phyloP scores from a whole-genome alignment of 2,797 vertebrate genomes.

The Oreochromis mossambicus region DNA sequence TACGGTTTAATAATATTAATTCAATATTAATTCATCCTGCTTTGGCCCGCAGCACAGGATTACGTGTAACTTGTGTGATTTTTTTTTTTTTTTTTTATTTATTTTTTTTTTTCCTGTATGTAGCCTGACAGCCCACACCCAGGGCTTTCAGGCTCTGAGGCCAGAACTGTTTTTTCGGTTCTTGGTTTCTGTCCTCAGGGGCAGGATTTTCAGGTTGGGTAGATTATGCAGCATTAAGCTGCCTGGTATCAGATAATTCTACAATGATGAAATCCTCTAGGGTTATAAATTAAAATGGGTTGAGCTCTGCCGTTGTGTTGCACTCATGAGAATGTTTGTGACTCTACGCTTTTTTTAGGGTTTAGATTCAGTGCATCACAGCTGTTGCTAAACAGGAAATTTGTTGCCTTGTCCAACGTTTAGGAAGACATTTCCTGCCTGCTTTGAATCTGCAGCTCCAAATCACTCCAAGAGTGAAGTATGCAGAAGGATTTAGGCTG shows the following conservation, averaged over 20 bases:
- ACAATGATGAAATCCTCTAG: conserved; percentile 59
- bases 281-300: conserved; percentile 50
- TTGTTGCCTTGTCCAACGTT: background rate
- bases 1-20: conserved; percentile 13
- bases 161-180: conserved; percentile 26
- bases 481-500: conserved; percentile 13
- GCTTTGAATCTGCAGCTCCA: background rate
- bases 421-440: background rate
- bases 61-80: conserved; percentile 33
- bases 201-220: conserved; percentile 59
- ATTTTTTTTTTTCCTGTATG: background rate
- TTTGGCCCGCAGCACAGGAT: conserved; percentile 8
- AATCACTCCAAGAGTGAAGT: conserved; percentile 14
- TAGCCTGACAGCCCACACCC: background rate
- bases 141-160: background rate
- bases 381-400: background rate
- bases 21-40: conserved; percentile 19
- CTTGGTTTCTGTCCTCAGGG: conserved; percentile 48
- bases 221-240: conserved; percentile 73
- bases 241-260: conserved; percentile 68
- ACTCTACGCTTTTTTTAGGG: background rate
- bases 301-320: conserved; percentile 7
- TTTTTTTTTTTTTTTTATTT: too few relatives aligned
- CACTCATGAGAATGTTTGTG: background rate
- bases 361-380: background rate